Evolutionary conservation across 2,797 vertebrate genomes (phyloP), one percentile per base, ranked within the genome.

Genomic region (Yasuhikotakia modesta): DNA sequence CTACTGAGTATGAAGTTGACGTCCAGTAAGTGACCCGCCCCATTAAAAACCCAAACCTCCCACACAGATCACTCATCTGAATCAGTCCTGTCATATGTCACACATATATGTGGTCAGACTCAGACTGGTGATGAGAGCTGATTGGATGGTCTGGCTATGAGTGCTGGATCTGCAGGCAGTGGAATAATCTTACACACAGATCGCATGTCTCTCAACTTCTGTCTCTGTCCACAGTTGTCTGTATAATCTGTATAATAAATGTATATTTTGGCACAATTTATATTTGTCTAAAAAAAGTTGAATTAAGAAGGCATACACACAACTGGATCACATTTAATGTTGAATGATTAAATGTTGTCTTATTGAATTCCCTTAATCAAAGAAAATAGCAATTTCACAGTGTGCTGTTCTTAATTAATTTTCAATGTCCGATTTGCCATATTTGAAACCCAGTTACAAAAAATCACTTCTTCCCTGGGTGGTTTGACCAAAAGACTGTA

Each of bases 1-100:
- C 96, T 81, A 98, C 96, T 0, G 89, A 85, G 66, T 99, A 96
- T 86, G 96, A 98, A 80, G 95, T 99, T 86, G 94, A 96, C 0
- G 95, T 98, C 70, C 94, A 94, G 97, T 99, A 93, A 96, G 97
- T 21, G n/a, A 5, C 7, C 43, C 17, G 22, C 32, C 73, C 64
- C 17, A 4, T 32, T 57, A 48, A 55, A 52, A n/a, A n/a, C 27
- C 27, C 27, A 27, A 27, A 27, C 27, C 27, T 27, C 27, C 27
- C n/a, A n/a, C n/a, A n/a, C n/a, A n/a, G n/a, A n/a, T n/a, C n/a
- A n/a, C n/a, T n/a, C n/a, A n/a, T n/a, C n/a, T n/a, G n/a, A n/a
- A n/a, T n/a, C n/a, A n/a, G n/a, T n/a, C n/a, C n/a, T n/a, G n/a
- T n/a, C n/a, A n/a, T n/a, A n/a, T n/a, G n/a, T n/a, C n/a, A n/a